Conservation (phyloP, 1,140 invertebrate genomes). For the Lysiphlebus fabarum region DNA sequence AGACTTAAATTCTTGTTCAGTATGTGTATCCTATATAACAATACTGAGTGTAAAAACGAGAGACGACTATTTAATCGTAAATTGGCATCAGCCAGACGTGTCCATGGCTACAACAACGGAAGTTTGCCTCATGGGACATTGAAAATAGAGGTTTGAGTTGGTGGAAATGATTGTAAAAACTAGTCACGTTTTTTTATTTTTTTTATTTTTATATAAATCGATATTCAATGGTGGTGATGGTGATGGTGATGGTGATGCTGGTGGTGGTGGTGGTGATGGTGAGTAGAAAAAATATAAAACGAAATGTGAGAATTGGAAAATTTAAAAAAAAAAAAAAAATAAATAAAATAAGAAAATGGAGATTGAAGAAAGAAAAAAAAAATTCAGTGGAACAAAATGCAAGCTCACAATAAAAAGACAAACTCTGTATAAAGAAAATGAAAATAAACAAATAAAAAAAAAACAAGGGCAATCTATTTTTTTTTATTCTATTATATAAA, state of each 20-base stretch:
- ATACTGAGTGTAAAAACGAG: conserved; percentile 11
- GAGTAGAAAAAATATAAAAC: conserved; percentile 2
- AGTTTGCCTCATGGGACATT: too few relatives aligned
- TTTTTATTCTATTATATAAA: too few relatives aligned
- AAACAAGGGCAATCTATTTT: too few relatives aligned
- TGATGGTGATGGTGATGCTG: too few relatives aligned
- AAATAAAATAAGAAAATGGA: not conserved
- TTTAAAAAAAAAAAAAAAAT: not conserved
- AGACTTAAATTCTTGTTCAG: conserved; percentile 12
- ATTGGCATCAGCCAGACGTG: conserved; percentile 19
- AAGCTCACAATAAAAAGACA: too few relatives aligned
- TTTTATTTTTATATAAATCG: conserved; percentile 19
- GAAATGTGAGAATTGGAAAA: conserved; percentile 9
- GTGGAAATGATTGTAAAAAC: conserved; percentile 17
- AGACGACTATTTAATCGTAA: conserved; percentile 22
- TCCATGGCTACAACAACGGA: not conserved
- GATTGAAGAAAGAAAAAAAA: not conserved
- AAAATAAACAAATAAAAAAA: too few relatives aligned
- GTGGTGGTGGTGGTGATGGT: not conserved
- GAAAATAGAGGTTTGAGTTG: not conserved
- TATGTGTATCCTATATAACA: not conserved
- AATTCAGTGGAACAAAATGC: not conserved
- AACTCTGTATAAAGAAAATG: too few relatives aligned
- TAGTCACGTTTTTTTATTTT: conserved; percentile 18
- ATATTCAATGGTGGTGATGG: conserved; percentile 13